A percentile compares a stretch with the other conserved stretches of the same genome.
Conservation (phyloP, 2,888 invertebrate genomes). For the Malachius bipustulatus region DNA sequence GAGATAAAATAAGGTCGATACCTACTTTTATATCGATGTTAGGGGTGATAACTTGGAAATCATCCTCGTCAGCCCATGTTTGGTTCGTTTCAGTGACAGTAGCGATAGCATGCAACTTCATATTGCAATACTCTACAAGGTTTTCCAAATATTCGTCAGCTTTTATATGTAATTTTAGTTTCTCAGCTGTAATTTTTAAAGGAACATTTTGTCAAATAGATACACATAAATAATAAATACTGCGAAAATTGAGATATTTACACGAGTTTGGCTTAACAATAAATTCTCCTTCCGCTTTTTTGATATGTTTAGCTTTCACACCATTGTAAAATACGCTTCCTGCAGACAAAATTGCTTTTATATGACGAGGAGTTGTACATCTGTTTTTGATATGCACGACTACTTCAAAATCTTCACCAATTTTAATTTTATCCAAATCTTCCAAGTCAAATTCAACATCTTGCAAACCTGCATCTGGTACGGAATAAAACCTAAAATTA, state of each 20-base stretch:
- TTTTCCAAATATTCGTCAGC: constrained; percentile 65
- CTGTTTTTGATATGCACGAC: constrained; percentile 54
- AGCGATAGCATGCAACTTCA: constrained; percentile 68
- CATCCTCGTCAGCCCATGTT: constrained; percentile 73
- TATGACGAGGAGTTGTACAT: constrained; percentile 46
- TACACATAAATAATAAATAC: constrained; percentile 8
- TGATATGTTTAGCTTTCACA: constrained; percentile 55
- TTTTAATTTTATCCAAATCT: constrained; percentile 56
- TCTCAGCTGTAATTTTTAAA: too few relatives aligned
- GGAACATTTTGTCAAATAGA: too few relatives aligned
- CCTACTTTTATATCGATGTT: constrained; percentile 54
- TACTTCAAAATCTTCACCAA: constrained; percentile 57
- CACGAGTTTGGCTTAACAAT: constrained; percentile 50
- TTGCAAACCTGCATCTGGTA: constrained; percentile 44
- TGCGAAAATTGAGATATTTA: constrained; percentile 32
- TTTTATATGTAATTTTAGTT: constrained; percentile 43
- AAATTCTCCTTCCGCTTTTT: constrained; percentile 55
- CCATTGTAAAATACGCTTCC: constrained; percentile 69
- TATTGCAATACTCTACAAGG: constrained; percentile 65
- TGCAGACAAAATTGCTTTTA: constrained; percentile 54
- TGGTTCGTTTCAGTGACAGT: constrained; percentile 71
- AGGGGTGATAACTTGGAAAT: constrained; percentile 68
- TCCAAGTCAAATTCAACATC: constrained; percentile 54
- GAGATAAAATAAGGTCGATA: not conserved
- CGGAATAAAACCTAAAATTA: constrained; percentile 44